Evolutionary conservation across 2,888 invertebrate species (phyloP).

Genomic region (Coremacera marginata): DNA sequence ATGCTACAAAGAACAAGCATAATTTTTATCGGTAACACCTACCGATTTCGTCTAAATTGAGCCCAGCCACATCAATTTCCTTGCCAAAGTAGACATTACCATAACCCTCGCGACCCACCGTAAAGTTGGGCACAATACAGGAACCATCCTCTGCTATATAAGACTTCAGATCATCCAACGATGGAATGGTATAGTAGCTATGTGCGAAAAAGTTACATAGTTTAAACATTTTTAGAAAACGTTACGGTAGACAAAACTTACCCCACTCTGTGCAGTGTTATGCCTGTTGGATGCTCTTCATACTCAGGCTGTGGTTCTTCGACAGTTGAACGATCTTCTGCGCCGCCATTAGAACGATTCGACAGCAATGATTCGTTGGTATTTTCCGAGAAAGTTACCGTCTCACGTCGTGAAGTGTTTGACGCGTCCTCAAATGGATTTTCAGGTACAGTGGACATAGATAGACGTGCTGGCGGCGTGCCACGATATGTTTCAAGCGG

Average conservation of each 20-base stretch:
- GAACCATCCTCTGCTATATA: constrained; percentile 80
- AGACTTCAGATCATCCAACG: constrained; percentile 82
- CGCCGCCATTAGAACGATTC: constrained; percentile 55
- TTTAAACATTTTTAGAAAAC: background rate
- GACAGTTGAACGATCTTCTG: constrained; percentile 54
- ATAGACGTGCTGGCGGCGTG: constrained; percentile 47
- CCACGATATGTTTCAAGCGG: constrained; percentile 59
- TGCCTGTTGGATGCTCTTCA: constrained; percentile 78
- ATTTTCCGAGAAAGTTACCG: constrained; percentile 52
- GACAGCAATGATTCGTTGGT: constrained; percentile 58
- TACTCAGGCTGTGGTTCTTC: constrained; percentile 50
- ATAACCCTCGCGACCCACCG: constrained; percentile 89
- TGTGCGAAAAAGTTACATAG: constrained; percentile 9
- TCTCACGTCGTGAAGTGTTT: constrained; percentile 52
- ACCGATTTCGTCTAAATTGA: constrained; percentile 90
- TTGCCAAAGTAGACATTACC: constrained; percentile 91
- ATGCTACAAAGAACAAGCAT: background rate
- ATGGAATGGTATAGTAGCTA: constrained; percentile 89
- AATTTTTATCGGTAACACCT: constrained; percentile 23
- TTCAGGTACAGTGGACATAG: constrained; percentile 61
- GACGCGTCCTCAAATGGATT: constrained; percentile 61
- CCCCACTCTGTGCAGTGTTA: constrained; percentile 81
- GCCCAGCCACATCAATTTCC: constrained; percentile 83
- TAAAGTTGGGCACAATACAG: constrained; percentile 88
- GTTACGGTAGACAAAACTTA: constrained; percentile 35